Conservation (phyloP, 2,113 vertebrate genomes). For the Corythornis madagascariensis region DNA sequence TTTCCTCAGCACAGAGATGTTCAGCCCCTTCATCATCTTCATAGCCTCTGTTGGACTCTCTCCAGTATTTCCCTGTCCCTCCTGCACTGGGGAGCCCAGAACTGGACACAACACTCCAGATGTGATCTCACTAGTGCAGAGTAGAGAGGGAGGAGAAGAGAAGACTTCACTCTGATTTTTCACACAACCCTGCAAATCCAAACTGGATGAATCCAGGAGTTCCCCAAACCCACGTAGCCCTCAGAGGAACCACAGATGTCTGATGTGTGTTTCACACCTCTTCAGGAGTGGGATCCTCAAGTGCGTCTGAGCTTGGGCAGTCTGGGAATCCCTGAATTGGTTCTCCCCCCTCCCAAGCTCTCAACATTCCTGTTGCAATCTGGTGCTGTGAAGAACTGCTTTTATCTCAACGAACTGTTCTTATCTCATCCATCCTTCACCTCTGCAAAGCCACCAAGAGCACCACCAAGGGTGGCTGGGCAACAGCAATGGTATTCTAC, state of each 20-base stretch:
- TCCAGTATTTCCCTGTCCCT: too few species aligned
- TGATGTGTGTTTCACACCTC: neutral
- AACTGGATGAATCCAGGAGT: rapidly evolving
- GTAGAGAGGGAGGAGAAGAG: too few species aligned
- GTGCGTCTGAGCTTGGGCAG: neutral
- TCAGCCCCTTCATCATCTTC: too few species aligned
- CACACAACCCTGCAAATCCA: rapidly evolving
- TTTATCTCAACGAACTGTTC: neutral
- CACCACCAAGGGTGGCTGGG: neutral
- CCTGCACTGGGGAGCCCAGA: too few species aligned
- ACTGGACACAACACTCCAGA: too few species aligned
- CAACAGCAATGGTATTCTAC: neutral
- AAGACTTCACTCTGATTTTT: neutral
- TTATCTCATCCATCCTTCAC: neutral
- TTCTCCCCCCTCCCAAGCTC: neutral
- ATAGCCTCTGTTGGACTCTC: too few species aligned
- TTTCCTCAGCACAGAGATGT: too few species aligned
- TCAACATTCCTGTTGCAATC: neutral
- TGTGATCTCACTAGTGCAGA: too few species aligned
- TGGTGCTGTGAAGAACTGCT: neutral
- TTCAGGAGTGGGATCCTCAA: rapidly evolving
- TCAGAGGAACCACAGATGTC: neutral
- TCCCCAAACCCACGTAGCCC: neutral
- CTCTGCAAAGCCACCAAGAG: neutral
- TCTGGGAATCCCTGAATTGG: neutral